Evolutionary conservation across 64 coral and sea anemone genomes (phyloP).

Genomic region (Trachythela sp.): DNA sequence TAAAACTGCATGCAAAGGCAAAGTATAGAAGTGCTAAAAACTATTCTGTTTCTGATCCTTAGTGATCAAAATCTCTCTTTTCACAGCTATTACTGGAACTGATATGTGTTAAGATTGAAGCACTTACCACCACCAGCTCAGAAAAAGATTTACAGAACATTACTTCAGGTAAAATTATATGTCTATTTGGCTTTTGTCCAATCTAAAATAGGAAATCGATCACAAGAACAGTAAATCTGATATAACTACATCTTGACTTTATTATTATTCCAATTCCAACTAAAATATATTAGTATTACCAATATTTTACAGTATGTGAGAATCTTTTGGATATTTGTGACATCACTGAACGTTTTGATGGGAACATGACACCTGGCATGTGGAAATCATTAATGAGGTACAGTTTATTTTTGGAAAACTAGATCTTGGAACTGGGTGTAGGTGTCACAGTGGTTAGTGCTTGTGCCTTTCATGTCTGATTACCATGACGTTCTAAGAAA

Average conservation of each 20-base stretch:
- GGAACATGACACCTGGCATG: conserved; percentile 1
- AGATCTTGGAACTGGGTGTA: no score
- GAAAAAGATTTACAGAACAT: conserved; percentile 6
- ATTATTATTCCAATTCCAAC: not conserved
- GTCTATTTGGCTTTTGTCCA: not conserved
- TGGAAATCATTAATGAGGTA: conserved; percentile 10
- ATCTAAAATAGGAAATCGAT: not conserved
- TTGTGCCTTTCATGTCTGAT: no score
- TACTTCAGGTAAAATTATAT: not conserved
- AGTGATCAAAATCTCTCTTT: not conserved
- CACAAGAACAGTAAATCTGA: no score
- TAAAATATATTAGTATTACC: not conserved
- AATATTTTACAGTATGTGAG: not conserved
- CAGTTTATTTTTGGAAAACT: not conserved
- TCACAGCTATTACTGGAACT: not conserved
- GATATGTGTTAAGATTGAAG: not conserved
- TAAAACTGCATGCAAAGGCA: no score
- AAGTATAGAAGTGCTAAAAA: no score
- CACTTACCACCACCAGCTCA: not conserved
- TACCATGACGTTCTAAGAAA: no score
- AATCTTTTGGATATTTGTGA: conserved; percentile 2
- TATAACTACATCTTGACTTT: no score
- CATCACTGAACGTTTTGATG: not conserved
- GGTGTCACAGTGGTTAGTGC: no score
- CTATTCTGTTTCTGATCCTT: no score